Percentiles rank a stretch among this genome's conserved stretches.
phyloP scores from a whole-genome alignment of 1,140 invertebrate genomes.

The Danaus plexippus region DNA sequence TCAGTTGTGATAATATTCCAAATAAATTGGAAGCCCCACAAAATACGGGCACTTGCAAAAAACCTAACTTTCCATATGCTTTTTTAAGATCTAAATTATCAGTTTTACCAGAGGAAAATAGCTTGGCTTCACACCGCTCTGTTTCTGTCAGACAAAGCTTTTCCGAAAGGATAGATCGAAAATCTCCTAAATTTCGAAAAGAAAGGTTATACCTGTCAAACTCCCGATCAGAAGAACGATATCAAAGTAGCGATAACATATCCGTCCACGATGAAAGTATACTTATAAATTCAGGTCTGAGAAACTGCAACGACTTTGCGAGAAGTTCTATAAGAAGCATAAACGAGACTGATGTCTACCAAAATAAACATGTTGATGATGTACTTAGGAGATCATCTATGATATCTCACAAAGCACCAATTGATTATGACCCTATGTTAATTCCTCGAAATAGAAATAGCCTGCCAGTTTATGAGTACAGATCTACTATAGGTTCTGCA shows the following conservation, averaged over 20 bases:
- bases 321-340: conserved; percentile 63
- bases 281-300: conserved; percentile 42
- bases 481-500: conserved; percentile 48
- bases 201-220: conserved; percentile 53
- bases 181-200: conserved; percentile 64
- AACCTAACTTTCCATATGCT: conserved; percentile 82
- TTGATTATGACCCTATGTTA: conserved; percentile 63
- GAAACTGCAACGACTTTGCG: conserved; percentile 53
- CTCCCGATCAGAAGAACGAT: conserved; percentile 64
- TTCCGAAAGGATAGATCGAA: conserved; percentile 63
- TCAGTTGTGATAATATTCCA: conserved; percentile 77
- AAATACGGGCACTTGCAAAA: conserved; percentile 65
- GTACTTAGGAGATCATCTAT: conserved; percentile 52
- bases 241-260: conserved; percentile 67
- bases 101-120: conserved; percentile 81
- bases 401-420: conserved; percentile 55
- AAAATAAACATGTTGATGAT: conserved; percentile 39
- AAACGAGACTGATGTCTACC: conserved; percentile 53
- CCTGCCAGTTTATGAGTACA: conserved; percentile 65
- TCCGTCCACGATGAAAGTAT: conserved; percentile 60
- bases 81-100: conserved; percentile 83
- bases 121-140: conserved; percentile 68
- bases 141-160: conserved; percentile 64
- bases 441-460: conserved; percentile 64
- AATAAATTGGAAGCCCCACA: conserved; percentile 61